A percentile compares a stretch with the other conserved stretches of the same genome.
Evolutionary conservation across 1,140 invertebrate genomes (phyloP).

Genomic region (Drosophila kanapiae): DNA sequence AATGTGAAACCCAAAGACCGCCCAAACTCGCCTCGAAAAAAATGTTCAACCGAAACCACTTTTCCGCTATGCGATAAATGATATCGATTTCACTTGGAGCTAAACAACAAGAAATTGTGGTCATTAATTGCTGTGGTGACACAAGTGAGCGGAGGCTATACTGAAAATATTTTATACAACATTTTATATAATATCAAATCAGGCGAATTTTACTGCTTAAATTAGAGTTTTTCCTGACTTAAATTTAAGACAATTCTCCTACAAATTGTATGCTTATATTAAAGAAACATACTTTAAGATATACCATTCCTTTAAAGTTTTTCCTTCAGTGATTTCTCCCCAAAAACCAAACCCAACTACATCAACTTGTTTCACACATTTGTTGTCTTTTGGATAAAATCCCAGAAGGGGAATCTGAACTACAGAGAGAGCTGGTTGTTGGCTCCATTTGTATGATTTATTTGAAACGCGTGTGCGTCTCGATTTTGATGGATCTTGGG

Average conservation of each 20-base stretch:
- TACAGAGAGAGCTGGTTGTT: slow-evolving; percentile 14
- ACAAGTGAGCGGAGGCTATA: slow-evolving; percentile 46
- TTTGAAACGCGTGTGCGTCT: slow-evolving; percentile 58
- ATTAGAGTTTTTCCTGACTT: background rate
- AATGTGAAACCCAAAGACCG: slow-evolving; percentile 43
- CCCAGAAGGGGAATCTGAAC: background rate
- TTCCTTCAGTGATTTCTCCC: background rate
- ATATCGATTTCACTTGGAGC: slow-evolving; percentile 75
- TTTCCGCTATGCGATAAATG: slow-evolving; percentile 69
- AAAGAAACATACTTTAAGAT: too few species aligned
- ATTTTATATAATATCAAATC: background rate
- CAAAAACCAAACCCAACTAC: slow-evolving; percentile 10
- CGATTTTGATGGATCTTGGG: slow-evolving; percentile 48
- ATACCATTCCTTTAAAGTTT: background rate
- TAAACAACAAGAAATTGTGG: slow-evolving; percentile 59
- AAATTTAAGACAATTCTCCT: background rate
- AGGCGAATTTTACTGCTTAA: background rate
- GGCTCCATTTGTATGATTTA: slow-evolving; percentile 65
- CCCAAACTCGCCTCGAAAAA: slow-evolving; percentile 40
- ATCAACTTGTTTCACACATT: slow-evolving; percentile 46
- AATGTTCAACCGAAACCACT: slow-evolving; percentile 62
- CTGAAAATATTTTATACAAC: background rate
- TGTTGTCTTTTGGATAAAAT: slow-evolving; percentile 18
- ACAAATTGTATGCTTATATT: too few species aligned
- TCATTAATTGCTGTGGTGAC: slow-evolving; percentile 71